Evolutionary conservation across 2,797 vertebrate species (phyloP).

Genomic region (Myotis findleyi): DNA sequence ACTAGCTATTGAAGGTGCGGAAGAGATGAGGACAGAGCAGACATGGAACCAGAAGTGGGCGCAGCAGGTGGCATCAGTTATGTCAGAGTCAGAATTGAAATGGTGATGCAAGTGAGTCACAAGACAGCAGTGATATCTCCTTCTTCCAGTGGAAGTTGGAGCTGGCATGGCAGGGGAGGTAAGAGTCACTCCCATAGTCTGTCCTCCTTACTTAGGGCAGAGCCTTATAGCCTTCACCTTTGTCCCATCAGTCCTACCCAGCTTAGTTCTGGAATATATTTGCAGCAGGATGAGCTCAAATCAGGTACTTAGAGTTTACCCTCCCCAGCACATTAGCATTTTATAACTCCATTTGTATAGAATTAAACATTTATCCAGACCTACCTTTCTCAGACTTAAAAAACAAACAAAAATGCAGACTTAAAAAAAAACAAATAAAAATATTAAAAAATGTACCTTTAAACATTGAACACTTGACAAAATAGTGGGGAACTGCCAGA

Average conservation of each 20-base stretch:
- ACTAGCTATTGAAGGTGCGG: not conserved
- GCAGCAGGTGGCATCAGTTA: not conserved
- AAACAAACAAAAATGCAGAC: constrained; percentile 23
- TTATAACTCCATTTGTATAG: not conserved
- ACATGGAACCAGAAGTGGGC: not conserved
- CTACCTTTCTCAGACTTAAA: constrained; percentile 36
- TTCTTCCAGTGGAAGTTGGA: not conserved
- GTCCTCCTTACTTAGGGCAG: not conserved
- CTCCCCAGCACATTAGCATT: not conserved
- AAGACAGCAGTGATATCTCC: not conserved
- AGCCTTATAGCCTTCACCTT: not conserved
- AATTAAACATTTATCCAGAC: constrained; percentile 1
- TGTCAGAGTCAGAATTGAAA: not conserved
- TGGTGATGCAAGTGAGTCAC: not conserved
- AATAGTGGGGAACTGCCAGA: not conserved
- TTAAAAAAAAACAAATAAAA: constrained; percentile 35
- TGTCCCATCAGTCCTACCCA: not conserved
- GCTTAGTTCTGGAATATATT: not conserved
- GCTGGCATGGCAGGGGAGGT: not conserved
- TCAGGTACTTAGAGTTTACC: constrained; percentile 23
- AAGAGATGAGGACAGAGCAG: not conserved
- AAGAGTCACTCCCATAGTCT: not conserved
- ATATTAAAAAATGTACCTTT: constrained; percentile 12
- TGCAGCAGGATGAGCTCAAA: not conserved
- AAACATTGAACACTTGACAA: not conserved